Base-by-base conservation (phyloP, 2,113 vertebrate genomes). In the Oryzias celebensis region DNA sequence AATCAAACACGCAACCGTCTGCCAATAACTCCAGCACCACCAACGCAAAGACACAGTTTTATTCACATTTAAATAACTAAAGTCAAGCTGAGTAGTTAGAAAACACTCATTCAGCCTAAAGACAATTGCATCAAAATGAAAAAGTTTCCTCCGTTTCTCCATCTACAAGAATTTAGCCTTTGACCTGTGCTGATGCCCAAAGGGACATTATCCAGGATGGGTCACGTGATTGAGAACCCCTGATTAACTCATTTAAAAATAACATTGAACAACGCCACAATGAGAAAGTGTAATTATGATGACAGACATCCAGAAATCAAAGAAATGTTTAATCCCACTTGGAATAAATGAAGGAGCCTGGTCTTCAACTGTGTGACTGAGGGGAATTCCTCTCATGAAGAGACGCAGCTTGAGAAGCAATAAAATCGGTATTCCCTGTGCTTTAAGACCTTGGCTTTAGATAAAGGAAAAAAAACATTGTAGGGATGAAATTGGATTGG, bases 121-220 rank as follows among this genome's bases (percentile, higher is more conserved):
- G n/a, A 31, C 17, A 36, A 4, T 18, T 17, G 7, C 28, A 43
- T 43, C 14, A 49, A 20, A 68, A 42, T 53, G 17, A 66, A 17
- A 41, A 20, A 52, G 24, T 12, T 49, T 14, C n/a, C 58, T 26
- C 46, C 51, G 44, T 18, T 44, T 36, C 57, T 62, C 47, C 63
- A 71, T 67, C 62, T 66, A 31, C 56, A 8, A 16, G 36, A 57
- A 78, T 68, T 72, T 62, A 72, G 62, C 70, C 66, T 56, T 60
- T 0, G 14, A 50, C 20, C 4, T 62, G 56, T 28, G 51, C 43
- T 28, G 24, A 62, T 18, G 47, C 57, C 60, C 50, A 22, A 16
- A 61, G 36, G 58, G 24, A 68, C 62, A 31, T 62, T 66, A 80
- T 74, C 74, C 56, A 68, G 58, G 81, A 83, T 78, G 18, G 65